Conservation (phyloP, 2,888 invertebrate genomes). For the Chaetogeoica ovagalla region DNA sequence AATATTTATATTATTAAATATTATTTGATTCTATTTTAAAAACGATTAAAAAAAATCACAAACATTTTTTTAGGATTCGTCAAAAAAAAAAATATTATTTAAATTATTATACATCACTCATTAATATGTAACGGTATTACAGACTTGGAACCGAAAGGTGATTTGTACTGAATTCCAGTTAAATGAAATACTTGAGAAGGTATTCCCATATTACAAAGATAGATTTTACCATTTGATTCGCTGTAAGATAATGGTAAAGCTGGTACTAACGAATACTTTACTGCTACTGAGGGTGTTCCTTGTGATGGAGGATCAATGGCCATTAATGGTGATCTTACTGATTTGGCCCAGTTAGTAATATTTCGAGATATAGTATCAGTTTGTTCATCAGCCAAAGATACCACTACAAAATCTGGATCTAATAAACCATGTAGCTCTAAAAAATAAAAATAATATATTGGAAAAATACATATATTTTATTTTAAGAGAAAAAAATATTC, state of each 20-base stretch:
- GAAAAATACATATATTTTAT: no score
- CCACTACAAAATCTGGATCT: slow-evolving; percentile 64
- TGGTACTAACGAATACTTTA: slow-evolving; percentile 73
- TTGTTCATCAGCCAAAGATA: slow-evolving; percentile 63
- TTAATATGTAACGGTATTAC: slow-evolving; percentile 71
- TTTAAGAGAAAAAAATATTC: no score
- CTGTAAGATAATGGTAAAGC: slow-evolving; percentile 71
- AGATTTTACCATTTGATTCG: slow-evolving; percentile 71
- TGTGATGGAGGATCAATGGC: slow-evolving; percentile 75
- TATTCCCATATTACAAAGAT: slow-evolving; percentile 82
- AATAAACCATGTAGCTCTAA: slow-evolving; percentile 41
- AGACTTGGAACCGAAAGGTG: slow-evolving; percentile 83
- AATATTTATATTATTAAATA: not conserved
- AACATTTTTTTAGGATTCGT: slow-evolving; percentile 38
- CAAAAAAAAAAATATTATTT: slow-evolving; percentile 40
- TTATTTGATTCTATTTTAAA: slow-evolving; percentile 17
- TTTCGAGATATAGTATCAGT: slow-evolving; percentile 61
- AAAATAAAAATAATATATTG: not conserved
- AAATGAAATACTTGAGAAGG: slow-evolving; percentile 76
- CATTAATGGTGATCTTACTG: slow-evolving; percentile 72
- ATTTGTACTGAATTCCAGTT: slow-evolving; percentile 76
- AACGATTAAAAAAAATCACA: slow-evolving; percentile 14
- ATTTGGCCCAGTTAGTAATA: slow-evolving; percentile 71
- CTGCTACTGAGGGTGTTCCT: slow-evolving; percentile 67
- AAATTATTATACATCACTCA: slow-evolving; percentile 29